Evolutionary conservation across 2,888 invertebrate species (phyloP), one percentile per base, ranked within the genome.

Genomic region (Leistus spinibarbis): DNA sequence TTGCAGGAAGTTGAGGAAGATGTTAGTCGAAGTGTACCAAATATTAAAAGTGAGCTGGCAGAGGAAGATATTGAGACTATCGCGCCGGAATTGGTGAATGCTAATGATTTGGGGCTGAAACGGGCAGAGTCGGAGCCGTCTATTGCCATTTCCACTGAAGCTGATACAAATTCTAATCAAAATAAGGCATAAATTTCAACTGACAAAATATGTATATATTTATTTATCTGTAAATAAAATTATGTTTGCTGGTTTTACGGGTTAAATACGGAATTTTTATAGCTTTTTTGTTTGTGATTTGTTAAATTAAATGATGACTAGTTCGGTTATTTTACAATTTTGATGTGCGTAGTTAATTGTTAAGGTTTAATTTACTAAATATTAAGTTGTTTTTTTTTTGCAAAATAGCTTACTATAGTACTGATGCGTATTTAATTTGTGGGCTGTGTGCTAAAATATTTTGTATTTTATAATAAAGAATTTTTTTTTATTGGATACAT

Each of bases 41-140:
- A 91, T 81, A 90, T 91, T 72, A 88, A 89, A 72, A 85, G 86
- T 20, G 83, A 87, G 53, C 80, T 80, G 67, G 79, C 79, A 5
- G 82, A 81, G 56, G 87, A 82, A 68, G 82, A 85, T 1, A 83
- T 86, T 7, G 86, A 86, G 81, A 80, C 82, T 0, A 76, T 79
- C 7, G 76, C 79, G 4, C 74, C 77, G 22, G 81, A 80, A 57
- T 77, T 57, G 77, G 78, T 66, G 76, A 75, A 76, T 20, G 20
- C 73, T 54, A 77, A 79, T 40, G 88, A 88, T 10, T 86, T 81
- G 62, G 80, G 90, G 76, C 89, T 89, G 79, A 87, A 89, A 56
- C 87, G 91, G 77, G 89, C 91, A 2, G 91, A 91, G 82, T 91
- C 91, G 1, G 91, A 91, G 80, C 91, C 91, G 7, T 90, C 89